Percentiles rank a stretch among this genome's conserved stretches.
Conservation (phyloP, 1,140 invertebrate genomes). For the Caerostris darwini region DNA sequence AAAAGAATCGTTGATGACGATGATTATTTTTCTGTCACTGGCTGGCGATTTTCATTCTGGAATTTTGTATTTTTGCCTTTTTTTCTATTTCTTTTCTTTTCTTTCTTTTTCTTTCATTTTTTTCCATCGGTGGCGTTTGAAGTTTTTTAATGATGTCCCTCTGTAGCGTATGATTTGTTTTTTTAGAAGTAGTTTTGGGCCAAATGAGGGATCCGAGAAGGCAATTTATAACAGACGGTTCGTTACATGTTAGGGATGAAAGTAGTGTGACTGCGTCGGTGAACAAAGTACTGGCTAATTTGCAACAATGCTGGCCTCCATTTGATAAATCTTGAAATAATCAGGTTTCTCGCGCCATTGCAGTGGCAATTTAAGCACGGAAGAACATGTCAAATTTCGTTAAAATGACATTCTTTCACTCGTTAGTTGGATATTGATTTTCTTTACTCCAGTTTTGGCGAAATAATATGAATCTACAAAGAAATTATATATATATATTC, state of each 20-base stretch:
- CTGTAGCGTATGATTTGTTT: constrained; percentile 47
- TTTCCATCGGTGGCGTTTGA: background rate
- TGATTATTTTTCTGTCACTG: constrained; percentile 26
- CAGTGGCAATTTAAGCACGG: background rate
- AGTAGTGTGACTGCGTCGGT: background rate
- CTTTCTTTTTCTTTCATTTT: too few species aligned
- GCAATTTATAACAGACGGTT: constrained; percentile 48
- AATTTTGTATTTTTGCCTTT: background rate
- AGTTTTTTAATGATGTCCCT: constrained; percentile 64
- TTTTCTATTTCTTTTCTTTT: background rate
- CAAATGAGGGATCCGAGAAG: background rate
- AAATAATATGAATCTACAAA: too few species aligned
- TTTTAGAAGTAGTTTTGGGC: background rate
- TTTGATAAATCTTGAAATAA: background rate
- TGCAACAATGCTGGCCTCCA: background rate
- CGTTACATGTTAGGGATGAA: background rate
- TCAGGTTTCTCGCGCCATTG: background rate
- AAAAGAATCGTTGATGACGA: background rate
- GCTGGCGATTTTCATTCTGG: constrained; percentile 1
- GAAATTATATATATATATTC: too few species aligned
- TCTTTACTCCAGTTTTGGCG: too few species aligned
- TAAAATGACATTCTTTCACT: too few species aligned
- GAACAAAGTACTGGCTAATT: background rate
- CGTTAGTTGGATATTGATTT: too few species aligned
- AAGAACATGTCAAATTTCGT: background rate